A percentile compares a stretch with the other conserved stretches of the same genome.
Conservation (phyloP, 2,888 invertebrate species). For the Hipparchia semele region DNA sequence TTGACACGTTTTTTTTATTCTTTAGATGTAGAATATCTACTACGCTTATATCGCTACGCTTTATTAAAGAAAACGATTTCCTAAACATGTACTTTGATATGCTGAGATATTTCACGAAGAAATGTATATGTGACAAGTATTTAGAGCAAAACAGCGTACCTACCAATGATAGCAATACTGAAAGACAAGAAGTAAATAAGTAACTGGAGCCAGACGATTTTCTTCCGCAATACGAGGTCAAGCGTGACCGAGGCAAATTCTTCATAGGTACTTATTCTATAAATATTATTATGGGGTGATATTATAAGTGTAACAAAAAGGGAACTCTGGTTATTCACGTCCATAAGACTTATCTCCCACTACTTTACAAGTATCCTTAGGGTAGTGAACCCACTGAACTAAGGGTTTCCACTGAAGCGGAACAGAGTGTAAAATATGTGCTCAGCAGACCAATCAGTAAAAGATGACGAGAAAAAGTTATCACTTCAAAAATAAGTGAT, state of each 20-base stretch:
- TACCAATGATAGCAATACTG: slow-evolving; percentile 20
- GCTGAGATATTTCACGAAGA: slow-evolving; percentile 14
- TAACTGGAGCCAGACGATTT: slow-evolving; percentile 67
- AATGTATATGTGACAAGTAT: slow-evolving; percentile 20
- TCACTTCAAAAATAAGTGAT: too few species aligned
- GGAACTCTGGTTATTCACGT: too few species aligned
- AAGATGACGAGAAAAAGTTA: too few species aligned
- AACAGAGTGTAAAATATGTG: too few species aligned
- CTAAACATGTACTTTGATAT: slow-evolving; percentile 9
- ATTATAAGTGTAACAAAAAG: background rate
- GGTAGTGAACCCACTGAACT: too few species aligned
- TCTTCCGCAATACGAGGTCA: slow-evolving; percentile 78
- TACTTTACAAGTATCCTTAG: too few species aligned
- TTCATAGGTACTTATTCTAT: slow-evolving; percentile 44
- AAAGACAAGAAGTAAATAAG: slow-evolving; percentile 46
- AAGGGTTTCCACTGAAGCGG: too few species aligned
- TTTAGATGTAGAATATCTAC: too few species aligned
- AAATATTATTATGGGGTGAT: background rate
- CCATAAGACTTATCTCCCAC: too few species aligned
- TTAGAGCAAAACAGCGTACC: slow-evolving; percentile 13
- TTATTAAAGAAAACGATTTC: slow-evolving; percentile 6
- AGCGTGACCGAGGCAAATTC: slow-evolving; percentile 72
- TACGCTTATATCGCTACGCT: background rate
- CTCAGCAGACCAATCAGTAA: too few species aligned
- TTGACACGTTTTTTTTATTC: too few species aligned